These are phyloP conservation scores for Brassicogethes aeneus DNA, from an alignment of 2,888 invertebrate species.

Conservation along the genomic window DNA sequence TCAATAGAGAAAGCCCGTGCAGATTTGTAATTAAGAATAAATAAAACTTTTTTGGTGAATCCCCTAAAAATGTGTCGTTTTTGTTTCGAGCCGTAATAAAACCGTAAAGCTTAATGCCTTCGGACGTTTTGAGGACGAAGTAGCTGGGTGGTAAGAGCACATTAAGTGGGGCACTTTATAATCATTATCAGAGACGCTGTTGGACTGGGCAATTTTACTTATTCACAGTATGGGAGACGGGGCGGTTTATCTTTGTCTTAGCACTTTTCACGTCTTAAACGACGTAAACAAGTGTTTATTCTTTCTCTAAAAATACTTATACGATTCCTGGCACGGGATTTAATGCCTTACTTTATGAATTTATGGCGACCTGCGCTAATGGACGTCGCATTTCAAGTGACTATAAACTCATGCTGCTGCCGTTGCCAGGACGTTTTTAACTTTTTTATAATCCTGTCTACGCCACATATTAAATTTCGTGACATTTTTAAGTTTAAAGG, in stretches of 20 bases:
- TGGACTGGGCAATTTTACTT: slow-evolving; percentile 23
- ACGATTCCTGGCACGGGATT: slow-evolving; percentile 7
- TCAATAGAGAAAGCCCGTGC: background rate
- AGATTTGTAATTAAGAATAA: background rate
- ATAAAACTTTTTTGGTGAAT: background rate
- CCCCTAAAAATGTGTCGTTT: slow-evolving; percentile 6
- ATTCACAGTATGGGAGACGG: slow-evolving; percentile 13
- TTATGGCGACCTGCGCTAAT: background rate
- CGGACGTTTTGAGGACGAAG: slow-evolving; percentile 28
- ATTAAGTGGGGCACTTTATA: slow-evolving; percentile 24
- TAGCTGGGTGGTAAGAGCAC: slow-evolving; percentile 30
- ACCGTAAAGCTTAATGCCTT: slow-evolving; percentile 28
- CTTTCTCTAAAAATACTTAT: slow-evolving; percentile 17
- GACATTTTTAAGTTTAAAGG: slow-evolving; percentile 1
- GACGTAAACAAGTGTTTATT: slow-evolving; percentile 22
- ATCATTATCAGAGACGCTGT: slow-evolving; percentile 25
- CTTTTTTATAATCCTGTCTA: no score
- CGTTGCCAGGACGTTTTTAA: no score
- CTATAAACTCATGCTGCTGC: no score
- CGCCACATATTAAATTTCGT: no score
- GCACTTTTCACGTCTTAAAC: slow-evolving; percentile 8
- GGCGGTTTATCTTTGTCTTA: slow-evolving; percentile 12
- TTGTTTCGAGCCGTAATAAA: slow-evolving; percentile 21
- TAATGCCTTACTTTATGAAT: background rate
- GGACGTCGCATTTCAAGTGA: background rate